Conservation (phyloP, 2,888 invertebrate species). For the Micoletzkya japonica region DNA sequence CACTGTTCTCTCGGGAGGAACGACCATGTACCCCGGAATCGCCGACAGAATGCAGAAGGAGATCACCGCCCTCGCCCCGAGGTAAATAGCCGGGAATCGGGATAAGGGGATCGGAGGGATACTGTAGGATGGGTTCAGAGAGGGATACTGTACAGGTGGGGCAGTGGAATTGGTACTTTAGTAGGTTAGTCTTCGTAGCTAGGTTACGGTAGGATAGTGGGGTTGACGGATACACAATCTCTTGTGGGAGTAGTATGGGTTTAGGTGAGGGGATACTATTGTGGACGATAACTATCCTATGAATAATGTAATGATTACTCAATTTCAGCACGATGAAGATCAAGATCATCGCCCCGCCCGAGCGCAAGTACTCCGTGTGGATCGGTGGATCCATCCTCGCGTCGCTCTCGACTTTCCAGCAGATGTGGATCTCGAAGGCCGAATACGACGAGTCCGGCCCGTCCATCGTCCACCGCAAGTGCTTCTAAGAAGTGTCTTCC, state of each 20-base stretch:
- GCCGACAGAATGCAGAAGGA: constrained; percentile 97
- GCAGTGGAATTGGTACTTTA: too few species aligned
- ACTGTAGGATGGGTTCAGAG: too few species aligned
- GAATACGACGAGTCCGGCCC: constrained; percentile 96
- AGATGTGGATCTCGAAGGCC: constrained; percentile 76
- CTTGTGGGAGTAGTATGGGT: too few species aligned
- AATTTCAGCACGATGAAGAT: constrained; percentile 71
- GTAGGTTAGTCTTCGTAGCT: too few species aligned
- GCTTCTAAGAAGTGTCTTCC: constrained; percentile 73
- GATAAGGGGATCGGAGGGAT: too few species aligned
- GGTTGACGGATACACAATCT: too few species aligned
- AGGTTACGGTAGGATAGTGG: too few species aligned
- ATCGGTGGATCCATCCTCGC: constrained; percentile 96
- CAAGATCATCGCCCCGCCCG: constrained; percentile 71
- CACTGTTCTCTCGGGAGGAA: constrained; percentile 64
- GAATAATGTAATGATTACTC: too few species aligned
- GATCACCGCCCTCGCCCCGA: constrained; percentile 63
- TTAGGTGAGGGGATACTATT: too few species aligned
- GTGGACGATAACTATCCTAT: too few species aligned
- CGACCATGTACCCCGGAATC: constrained; percentile 93
- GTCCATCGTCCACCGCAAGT: constrained; percentile 92
- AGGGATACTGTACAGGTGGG: too few species aligned
- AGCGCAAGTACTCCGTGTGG: constrained; percentile 96
- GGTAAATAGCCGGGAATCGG: too few species aligned
- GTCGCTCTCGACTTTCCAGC: constrained; percentile 85